phyloP scores from a whole-genome alignment of 2,113 vertebrate species.

The Ammodytes marinus region DNA sequence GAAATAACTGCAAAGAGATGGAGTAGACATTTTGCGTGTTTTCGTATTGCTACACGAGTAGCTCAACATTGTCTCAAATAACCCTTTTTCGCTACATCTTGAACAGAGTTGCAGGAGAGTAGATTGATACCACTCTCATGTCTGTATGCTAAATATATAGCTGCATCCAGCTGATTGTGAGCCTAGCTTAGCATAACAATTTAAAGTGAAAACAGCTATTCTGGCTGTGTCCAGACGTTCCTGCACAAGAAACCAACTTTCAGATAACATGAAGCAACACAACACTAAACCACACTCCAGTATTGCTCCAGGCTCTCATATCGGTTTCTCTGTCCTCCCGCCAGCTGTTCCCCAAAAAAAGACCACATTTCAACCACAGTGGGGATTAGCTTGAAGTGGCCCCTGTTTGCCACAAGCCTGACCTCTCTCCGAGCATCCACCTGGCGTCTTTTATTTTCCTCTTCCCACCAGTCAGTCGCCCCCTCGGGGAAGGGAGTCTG shows the following conservation, averaged over 20 bases:
- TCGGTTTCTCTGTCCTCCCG: constrained; percentile 33
- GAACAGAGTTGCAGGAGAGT: not conserved
- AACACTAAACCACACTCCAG: not conserved
- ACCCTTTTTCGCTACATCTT: not conserved
- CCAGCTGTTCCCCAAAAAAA: constrained; percentile 34
- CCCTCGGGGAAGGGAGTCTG: constrained; percentile 63
- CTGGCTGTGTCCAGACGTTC: not conserved
- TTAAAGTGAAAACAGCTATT: not conserved
- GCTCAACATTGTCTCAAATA: not conserved
- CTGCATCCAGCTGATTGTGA: not conserved
- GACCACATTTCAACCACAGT: not conserved
- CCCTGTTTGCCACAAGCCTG: constrained; percentile 51
- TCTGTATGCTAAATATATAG: not conserved
- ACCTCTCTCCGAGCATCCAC: constrained; percentile 69
- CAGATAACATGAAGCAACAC: not conserved
- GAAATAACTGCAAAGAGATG: not conserved
- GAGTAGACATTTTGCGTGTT: not conserved
- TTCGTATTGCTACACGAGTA: not conserved
- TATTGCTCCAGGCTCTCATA: constrained; percentile 16
- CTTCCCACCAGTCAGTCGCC: constrained; percentile 42
- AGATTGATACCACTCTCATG: not conserved
- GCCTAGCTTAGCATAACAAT: not conserved
- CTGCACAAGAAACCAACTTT: not conserved
- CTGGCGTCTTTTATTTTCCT: constrained; percentile 72
- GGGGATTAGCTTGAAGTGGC: constrained; percentile 45